Evolutionary conservation across 1,140 invertebrate species (phyloP), one percentile per base, ranked within the genome.

Genomic region (Drosophila sproati): DNA sequence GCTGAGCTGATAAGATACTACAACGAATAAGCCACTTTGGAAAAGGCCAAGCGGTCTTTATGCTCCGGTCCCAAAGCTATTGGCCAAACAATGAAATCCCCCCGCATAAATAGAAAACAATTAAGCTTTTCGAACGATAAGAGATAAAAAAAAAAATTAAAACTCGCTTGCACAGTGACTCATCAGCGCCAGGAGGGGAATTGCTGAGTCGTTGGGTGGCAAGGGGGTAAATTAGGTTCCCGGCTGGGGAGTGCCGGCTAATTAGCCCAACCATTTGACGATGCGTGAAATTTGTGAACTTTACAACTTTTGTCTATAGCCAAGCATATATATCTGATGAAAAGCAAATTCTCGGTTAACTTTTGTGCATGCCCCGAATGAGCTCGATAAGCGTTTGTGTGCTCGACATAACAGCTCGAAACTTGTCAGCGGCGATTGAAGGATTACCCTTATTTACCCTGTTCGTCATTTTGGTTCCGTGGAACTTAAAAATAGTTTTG

Each of bases 71-170:
- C 66, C 57, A 71, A 70, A 86, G 82, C 82, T 70, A 51, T 80
- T 77, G 57, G 34, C 45, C 66, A 83, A 88, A 88, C 83, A 88
- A 88, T 73, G 77, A 80, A 82, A 80, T 66, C 73, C 69, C 70
- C 83, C 83, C 70, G 83, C 85, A 83, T 88, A 80, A 88, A 88
- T 89, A 78, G 80, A 88, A 88, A 89, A 88, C 83, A 88, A 88
- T 88, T 88, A 88, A 67, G 83, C 68, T 73, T 70, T 88, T 70
- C 32, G 59, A 64, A 56, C 79, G 82, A 87, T 87, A 87, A 88
- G 80, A 78, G 85, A 79, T 63, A 45, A 43, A 82, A 67, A 70
- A 86, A 86, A 75, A 67, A 79, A 32, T 59, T 28, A 57, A 32
- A 20, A 35, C 37, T 56, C 54, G 73, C 34, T 54, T 69, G 54